Percentiles rank a stretch among this genome's conserved stretches.
Conservation (phyloP, 2,797 vertebrate genomes). For the Onychomys leucogaster region DNA sequence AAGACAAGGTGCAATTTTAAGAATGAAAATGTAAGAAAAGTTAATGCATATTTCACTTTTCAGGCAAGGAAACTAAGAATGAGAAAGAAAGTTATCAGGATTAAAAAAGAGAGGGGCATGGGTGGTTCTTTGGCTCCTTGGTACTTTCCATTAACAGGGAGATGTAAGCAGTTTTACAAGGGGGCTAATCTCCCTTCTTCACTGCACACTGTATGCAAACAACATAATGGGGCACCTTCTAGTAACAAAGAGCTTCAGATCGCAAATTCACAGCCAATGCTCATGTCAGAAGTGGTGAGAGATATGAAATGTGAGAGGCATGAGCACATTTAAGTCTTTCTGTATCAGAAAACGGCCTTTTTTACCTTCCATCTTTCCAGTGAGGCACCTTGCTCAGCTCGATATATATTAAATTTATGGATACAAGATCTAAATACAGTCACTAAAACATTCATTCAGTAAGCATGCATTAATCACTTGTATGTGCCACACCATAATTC, state of each 20-base stretch:
- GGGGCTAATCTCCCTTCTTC: slow-evolving; percentile 31
- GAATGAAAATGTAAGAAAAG: not conserved
- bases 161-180: slow-evolving; percentile 44
- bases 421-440: slow-evolving; percentile 59
- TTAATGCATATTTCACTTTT: not conserved
- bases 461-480: slow-evolving; percentile 28
- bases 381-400: slow-evolving; percentile 57
- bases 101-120: not conserved
- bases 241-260: slow-evolving; percentile 59
- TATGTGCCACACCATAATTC: not conserved
- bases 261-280: slow-evolving; percentile 35
- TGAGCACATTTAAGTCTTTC: slow-evolving; percentile 12
- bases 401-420: slow-evolving; percentile 63
- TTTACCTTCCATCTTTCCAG: slow-evolving; percentile 65
- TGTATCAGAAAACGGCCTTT: slow-evolving; percentile 74
- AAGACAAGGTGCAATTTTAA: not conserved
- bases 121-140: not conserved
- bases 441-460: slow-evolving; percentile 26
- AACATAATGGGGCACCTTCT: slow-evolving; percentile 11
- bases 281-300: slow-evolving; percentile 42
- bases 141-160: slow-evolving; percentile 39
- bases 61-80: not conserved
- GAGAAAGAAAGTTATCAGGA: slow-evolving; percentile 2
- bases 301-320: slow-evolving; percentile 57
- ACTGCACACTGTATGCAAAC: not conserved